Evolutionary conservation across 1,140 invertebrate genomes (phyloP), one percentile per base, ranked within the genome.

Genomic region (Magallana gigas): DNA sequence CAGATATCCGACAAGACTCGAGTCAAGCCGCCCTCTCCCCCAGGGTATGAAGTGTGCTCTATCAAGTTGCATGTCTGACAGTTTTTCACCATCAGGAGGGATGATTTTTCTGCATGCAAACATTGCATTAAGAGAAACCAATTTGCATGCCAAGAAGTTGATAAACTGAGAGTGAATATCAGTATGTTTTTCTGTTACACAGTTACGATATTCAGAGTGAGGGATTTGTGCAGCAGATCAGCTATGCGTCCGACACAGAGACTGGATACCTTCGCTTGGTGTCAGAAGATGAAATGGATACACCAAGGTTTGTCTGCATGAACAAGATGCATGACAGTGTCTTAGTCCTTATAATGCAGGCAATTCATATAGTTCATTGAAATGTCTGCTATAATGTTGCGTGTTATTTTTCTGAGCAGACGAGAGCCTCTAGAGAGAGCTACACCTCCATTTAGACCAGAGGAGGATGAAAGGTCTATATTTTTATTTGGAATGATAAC

Each of bases 141-240:
- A 36, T 76, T 23, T 76, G 68, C 68, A 76, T 76, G 68, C 68
- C 23, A 57, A 11, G 58, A 18, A 8, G 9, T 16, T 11, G 9
- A 12, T 18, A 64, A 36, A 29, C 60, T 62, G 12, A 62, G 16
- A 9, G 14, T 60, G 8, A 16, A 23, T 57, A 18, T 83, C 16
- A 57, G 12, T 57, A 57, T 18, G 14, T 56, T 84, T 60, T 64
- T 59, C 7, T 88, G 18, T 88, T 83, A 85, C 60, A 86, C 90
- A 92, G 91, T 71, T 93, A 93, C 89, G 92, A 93, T 84, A 91
- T 93, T 36, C 90, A 92, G 71, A 85, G 85, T 36, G 90, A 92
- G 83, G 92, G 93, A 14, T 90, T 90, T 36, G 93, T 93, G 57
- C 93, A 93, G 56, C 91, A 92, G 88, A 93, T 93, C 81, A 91